Percentiles rank a stretch among this genome's conserved stretches.
phyloP scores from a whole-genome alignment of 2,113 vertebrate genomes.

The Vidua macroura region DNA sequence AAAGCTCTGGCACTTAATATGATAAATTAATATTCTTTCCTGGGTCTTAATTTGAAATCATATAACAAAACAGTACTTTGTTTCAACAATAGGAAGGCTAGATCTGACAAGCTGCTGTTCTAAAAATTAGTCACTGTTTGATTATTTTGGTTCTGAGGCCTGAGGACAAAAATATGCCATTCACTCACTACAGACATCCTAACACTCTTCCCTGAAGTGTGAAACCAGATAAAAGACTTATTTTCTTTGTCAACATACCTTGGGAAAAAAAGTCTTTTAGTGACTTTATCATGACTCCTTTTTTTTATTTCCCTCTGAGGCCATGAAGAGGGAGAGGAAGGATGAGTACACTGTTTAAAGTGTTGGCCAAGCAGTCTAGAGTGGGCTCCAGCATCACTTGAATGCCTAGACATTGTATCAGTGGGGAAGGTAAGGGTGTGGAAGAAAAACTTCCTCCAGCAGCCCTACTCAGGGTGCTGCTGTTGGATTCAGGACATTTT shows the following conservation, averaged over 20 bases:
- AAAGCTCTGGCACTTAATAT: background rate
- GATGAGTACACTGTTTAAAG: background rate
- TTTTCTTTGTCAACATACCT: background rate
- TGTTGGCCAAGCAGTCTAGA: background rate
- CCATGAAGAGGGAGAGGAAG: background rate
- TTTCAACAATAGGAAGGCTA: background rate
- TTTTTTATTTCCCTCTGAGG: background rate
- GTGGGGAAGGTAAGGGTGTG: background rate
- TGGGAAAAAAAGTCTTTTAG: background rate
- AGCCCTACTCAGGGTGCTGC: background rate
- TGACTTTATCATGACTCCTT: background rate
- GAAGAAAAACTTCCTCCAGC: background rate
- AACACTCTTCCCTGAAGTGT: background rate
- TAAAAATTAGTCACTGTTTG: background rate
- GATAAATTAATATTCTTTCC: background rate
- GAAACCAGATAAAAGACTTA: background rate
- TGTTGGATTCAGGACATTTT: background rate
- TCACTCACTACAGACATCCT: background rate
- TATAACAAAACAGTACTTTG: background rate
- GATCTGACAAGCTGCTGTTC: background rate
- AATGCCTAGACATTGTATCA: background rate
- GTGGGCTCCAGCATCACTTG: background rate
- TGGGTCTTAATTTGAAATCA: background rate
- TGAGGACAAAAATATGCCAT: background rate
- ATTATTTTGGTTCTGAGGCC: background rate